phyloP scores from a whole-genome alignment of 2,113 vertebrate species.

The Podilymbus podiceps region DNA sequence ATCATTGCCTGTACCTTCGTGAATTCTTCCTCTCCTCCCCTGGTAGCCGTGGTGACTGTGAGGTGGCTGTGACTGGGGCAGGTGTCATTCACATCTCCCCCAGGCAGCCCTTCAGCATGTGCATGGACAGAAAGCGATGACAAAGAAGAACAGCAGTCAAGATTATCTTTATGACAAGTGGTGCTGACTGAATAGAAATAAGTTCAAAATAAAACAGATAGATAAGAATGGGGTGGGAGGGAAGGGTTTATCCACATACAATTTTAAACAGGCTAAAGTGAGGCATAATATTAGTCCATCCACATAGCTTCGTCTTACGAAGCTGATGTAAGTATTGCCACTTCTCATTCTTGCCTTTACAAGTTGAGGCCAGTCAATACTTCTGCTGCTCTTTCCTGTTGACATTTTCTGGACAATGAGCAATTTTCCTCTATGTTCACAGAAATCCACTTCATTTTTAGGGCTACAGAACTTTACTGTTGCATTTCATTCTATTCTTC shows the following conservation, averaged over 20 bases:
- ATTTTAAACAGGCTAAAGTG: not conserved
- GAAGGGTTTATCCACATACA: not conserved
- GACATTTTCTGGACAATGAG: not conserved
- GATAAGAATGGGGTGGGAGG: not conserved
- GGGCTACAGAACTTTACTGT: not conserved
- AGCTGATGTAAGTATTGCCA: not conserved
- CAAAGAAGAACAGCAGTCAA: not conserved
- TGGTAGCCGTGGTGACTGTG: no score
- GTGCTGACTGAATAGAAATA: not conserved
- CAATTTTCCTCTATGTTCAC: not conserved
- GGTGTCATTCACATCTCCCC: not conserved
- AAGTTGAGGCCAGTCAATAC: not conserved
- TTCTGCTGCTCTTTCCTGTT: not conserved
- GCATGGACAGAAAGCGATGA: not conserved
- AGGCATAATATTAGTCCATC: not conserved
- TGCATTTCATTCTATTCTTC: not conserved
- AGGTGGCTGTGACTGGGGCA: not conserved
- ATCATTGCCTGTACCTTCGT: fast-evolving
- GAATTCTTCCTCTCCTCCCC: not conserved
- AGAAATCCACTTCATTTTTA: not conserved
- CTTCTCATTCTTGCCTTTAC: not conserved
- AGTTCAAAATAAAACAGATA: not conserved
- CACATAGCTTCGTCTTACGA: not conserved
- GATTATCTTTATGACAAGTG: not conserved
- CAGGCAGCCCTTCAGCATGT: not conserved